Base-by-base conservation (phyloP, 2,888 invertebrate genomes). In the Nycteola revayana region DNA sequence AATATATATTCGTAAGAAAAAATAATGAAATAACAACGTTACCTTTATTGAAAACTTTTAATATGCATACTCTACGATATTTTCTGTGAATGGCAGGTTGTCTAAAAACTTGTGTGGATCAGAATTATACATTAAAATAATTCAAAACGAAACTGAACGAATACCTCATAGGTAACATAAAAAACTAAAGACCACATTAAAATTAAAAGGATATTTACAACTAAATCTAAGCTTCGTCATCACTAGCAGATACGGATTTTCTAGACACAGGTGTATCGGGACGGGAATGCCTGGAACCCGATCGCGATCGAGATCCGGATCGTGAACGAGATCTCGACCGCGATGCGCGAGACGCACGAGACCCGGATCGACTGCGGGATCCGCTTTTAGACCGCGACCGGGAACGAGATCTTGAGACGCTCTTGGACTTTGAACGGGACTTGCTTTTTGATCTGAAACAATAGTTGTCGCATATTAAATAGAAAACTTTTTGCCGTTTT, bases 201-300 rank as follows among this genome's bases (percentile, higher is more conserved):
- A 32, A 29, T 7, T 26, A 24, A 3, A 34, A 3, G 39, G 33
- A 55, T 62, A 62, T 61, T 50, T 53, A 65, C 57, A 51, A 33
- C 25, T 39, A 38, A 33, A 25, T 17, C 60, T 79, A 87, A 52
- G 71, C 76, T 62, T 89, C 88, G 45, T 89, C 89, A 56, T 91
- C 91, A 52, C 91, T 91, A 5, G 91, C 91, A 0, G 91, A 91
- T 2, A 91, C 90, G 7, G 91, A 91, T 54, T 91, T 91, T 31
- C 91, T 80, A 1, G 91, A 91, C 8, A 90, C 90, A 0, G 91
- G 91, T 1, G 91, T 91, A 17, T 89, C 89, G 0, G 87, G 86
- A 22, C 89, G 65, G 1, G 89, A 90, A 21, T 7, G 2, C n/a
- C 21, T 3, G 0, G 80, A 77, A 0, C 81, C 62, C 41, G 75